Base-by-base conservation (phyloP, 1,140 invertebrate genomes). In the Glossosoma conforme region DNA sequence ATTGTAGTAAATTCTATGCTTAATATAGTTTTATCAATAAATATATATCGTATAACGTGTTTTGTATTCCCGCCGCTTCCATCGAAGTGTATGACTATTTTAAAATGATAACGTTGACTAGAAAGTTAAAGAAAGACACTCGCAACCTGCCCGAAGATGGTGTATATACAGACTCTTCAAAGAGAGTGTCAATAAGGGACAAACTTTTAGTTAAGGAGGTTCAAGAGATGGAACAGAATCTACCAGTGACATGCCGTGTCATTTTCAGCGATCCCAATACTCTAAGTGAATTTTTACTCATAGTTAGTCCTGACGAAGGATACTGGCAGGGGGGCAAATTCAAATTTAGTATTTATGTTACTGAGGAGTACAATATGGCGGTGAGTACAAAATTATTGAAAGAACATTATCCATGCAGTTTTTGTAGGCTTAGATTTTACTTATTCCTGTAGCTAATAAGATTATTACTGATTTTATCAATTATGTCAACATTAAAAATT, bases 321-420 rank as follows among this genome's bases (percentile, higher is more conserved):
- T 90, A 84, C 64, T 97, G 93, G 91, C 71, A 77, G 59, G 86
- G 86, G 41, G 93, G 94, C 35, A 79, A 76, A 55, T 97, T 95
- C 74, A 78, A 79, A 61, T 97, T 97, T 71, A 79, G 81, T 64
- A 81, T 97, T 58, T 77, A 80, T 65, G 87, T 96, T 40, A 87
- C 91, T 5, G 91, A 94, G 66, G 93, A 97, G 45, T 97, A 97
- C 77, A 97, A 97, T 73, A 93, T 95, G 83, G 83, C 86, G 65
- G 91, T 93, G 82, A 71, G 78, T 71, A 61, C 13, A 38, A 11
- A 17, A 15, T 38, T n/a, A n/a, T n/a, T n/a, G n/a, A n/a, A n/a
- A n/a, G n/a, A n/a, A n/a, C n/a, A n/a, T n/a, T n/a, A n/a, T n/a
- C n/a, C n/a, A n/a, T n/a, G n/a, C n/a, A n/a, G n/a, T n/a, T n/a